Conservation (phyloP, 92 coral and sea anemone species). For the Pocillopora meandrina region DNA sequence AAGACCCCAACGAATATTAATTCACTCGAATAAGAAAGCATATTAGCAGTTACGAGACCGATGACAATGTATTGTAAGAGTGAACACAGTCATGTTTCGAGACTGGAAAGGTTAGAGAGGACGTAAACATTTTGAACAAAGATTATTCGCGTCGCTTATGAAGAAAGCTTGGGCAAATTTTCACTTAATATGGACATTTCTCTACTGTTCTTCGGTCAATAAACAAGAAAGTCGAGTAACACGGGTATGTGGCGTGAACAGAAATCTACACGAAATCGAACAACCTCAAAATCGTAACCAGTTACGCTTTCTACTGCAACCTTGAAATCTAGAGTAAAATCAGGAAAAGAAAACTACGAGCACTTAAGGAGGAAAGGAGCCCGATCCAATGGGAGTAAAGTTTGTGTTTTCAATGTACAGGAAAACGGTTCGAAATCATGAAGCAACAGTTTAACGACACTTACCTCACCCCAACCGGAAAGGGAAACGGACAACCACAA, state of each 20-base stretch:
- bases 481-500: constrained; percentile 37
- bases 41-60: too few species aligned
- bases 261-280: constrained; percentile 20
- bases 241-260: constrained; percentile 8
- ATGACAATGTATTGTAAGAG: too few species aligned
- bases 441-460: not conserved
- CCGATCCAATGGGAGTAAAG: not conserved
- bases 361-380: not conserved
- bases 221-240: not conserved
- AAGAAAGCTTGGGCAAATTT: not conserved
- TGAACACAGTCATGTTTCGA: not conserved
- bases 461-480: constrained; percentile 46
- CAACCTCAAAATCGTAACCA: constrained; percentile 1
- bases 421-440: not conserved
- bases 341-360: not conserved
- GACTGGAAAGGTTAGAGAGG: not conserved
- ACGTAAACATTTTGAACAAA: not conserved
- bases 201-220: not conserved
- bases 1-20: not conserved
- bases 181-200: not conserved
- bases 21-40: not conserved
- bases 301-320: constrained; percentile 17
- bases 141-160: not conserved
- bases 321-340: not conserved
- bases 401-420: not conserved